Base-by-base conservation (phyloP, 1,140 invertebrate species). In the Macrobrachium nipponense region DNA sequence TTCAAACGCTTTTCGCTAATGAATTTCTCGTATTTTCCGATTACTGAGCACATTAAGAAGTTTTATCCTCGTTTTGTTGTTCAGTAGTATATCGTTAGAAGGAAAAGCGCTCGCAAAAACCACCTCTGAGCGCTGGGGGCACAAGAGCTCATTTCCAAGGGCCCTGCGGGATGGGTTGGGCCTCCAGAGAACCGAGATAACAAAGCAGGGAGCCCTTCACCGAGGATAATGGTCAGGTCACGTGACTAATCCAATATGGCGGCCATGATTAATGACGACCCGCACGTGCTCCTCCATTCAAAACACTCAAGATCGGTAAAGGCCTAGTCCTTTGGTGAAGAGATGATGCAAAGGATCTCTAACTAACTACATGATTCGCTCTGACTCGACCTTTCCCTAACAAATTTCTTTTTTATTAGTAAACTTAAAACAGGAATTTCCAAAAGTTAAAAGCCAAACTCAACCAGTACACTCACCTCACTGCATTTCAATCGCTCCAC, bases 21-120 rank as follows among this genome's bases (percentile, higher is more conserved):
- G 84, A 86, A 86, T 86, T 86, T 80, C 84, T 86, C 84, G 84
- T 86, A 80, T 86, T 86, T 86, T 86, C 84, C 84, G 84, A 86
- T 86, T 86, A 86, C 84, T 86, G 84, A 80, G 68, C 84, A 86
- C 77, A 80, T 86, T 86, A 86, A 86, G 84, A 58, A 80, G 68
- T 70, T 80, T 27, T 12, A 17, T n/a, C 51, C 44, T 60, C 62
- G n/a, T 86, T 77, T n/a, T 11, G 44, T 23, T 36, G 68, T 36
- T 61, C 12, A 27, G 43, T 27, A 76, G 23, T 51, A 51, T 76
- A 75, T 20, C 58, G 68, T n/a, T 20, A 62, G n/a, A 10, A 23
- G 15, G 5, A 23, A 17, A 23, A 36, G 10, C n/a, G n/a, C 15
- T 1, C 10, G 20, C 12, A n/a, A 73, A 17, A 75, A 18, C n/a